These are phyloP conservation scores for Natrix natrix DNA, from an alignment of 2,797 vertebrate species.

Conservation along the genomic window DNA sequence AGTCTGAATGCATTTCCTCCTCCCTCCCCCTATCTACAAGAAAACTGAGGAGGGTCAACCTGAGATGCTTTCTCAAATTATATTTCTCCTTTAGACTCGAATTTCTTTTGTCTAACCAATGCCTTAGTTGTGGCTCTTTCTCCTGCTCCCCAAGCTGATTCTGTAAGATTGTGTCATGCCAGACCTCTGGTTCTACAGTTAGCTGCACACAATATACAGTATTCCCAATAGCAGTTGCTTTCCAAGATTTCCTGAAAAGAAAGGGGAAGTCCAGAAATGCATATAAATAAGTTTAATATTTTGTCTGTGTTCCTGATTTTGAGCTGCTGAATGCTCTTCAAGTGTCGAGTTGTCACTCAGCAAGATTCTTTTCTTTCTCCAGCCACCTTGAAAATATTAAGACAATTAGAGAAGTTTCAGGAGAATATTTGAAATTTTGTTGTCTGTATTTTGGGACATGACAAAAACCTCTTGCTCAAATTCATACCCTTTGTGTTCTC, in stretches of 20 bases:
- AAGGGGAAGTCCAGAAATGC: background rate
- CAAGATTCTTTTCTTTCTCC: constrained; percentile 8
- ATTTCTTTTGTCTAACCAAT: background rate
- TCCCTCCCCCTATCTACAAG: background rate
- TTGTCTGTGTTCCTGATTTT: constrained; percentile 5
- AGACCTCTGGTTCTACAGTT: background rate
- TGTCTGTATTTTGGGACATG: background rate
- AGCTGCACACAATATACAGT: background rate
- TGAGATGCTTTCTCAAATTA: background rate
- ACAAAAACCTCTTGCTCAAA: background rate
- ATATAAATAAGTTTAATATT: constrained; percentile 11
- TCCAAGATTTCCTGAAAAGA: background rate
- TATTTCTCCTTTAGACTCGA: background rate
- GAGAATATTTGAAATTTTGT: constrained; percentile 14
- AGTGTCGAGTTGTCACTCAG: background rate
- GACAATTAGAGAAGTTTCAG: background rate
- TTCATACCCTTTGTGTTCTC: background rate
- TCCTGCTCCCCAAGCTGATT: background rate
- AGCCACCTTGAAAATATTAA: background rate
- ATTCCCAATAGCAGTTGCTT: background rate
- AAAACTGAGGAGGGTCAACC: background rate
- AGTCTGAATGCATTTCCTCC: background rate
- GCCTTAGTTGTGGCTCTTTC: background rate
- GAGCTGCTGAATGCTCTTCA: background rate
- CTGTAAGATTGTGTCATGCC: background rate